A percentile compares a stretch with the other conserved stretches of the same genome.
phyloP scores from a whole-genome alignment of 2,113 vertebrate genomes.

The Cyprinus carpio region DNA sequence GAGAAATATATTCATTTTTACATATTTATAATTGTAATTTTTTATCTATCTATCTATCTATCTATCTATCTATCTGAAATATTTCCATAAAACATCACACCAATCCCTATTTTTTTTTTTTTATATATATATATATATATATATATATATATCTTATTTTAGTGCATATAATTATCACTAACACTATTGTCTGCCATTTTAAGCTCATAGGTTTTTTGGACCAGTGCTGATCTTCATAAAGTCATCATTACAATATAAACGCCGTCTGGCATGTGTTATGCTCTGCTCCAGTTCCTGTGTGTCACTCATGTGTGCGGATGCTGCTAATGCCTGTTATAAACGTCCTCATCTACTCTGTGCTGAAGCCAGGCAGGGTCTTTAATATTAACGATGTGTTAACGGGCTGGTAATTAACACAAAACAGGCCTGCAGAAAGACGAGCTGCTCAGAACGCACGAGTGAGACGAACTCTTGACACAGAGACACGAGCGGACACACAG shows the following conservation, averaged over 20 bases:
- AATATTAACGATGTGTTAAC: conserved; percentile 37
- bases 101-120: background rate
- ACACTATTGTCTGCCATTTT: background rate
- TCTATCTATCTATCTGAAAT: too few species aligned
- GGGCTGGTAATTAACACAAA: conserved; percentile 36
- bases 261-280: background rate
- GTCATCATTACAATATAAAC: background rate
- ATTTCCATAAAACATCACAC: background rate
- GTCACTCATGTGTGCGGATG: background rate
- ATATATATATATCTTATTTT: background rate
- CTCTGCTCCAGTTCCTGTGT: background rate
- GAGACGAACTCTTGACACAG: background rate
- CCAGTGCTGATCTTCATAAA: background rate
- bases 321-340: background rate
- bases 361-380: conserved; percentile 21
- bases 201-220: background rate
- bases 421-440: conserved; percentile 3
- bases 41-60: too few species aligned
- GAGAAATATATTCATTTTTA: background rate
- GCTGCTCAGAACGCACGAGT: background rate
- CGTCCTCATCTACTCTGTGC: background rate
- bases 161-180: background rate
- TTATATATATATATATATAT: too few species aligned
- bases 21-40: background rate
- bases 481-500: background rate